Percentiles rank a stretch among this genome's conserved stretches.
phyloP scores from a whole-genome alignment of 1,140 invertebrate genomes.

The Drosophila repletoides region DNA sequence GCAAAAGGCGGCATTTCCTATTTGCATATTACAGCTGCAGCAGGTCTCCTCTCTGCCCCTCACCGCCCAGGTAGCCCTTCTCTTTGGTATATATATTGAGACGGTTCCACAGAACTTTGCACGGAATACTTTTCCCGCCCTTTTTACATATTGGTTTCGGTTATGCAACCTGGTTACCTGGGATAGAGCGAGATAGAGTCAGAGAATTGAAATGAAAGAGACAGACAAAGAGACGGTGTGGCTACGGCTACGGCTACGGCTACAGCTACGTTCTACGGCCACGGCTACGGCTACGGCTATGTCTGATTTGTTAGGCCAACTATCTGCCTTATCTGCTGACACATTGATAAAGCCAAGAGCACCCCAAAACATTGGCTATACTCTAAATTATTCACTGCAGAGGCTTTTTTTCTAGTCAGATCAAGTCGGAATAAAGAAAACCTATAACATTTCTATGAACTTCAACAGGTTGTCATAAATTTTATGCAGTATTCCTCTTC shows the following conservation, averaged over 20 bases:
- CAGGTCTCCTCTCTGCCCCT: conserved; percentile 1
- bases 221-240: not conserved
- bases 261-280: no score
- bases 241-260: conserved; percentile 1
- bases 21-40: conserved; percentile 74
- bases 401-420: not conserved
- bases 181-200: conserved; percentile 20
- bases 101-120: conserved; percentile 55
- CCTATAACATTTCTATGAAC: not conserved
- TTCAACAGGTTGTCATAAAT: not conserved
- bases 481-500: no score
- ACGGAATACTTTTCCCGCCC: conserved; percentile 60
- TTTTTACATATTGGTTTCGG: conserved; percentile 59
- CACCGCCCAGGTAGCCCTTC: not conserved
- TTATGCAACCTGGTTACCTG: conserved; percentile 64
- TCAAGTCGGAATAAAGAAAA: not conserved
- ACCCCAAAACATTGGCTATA: conserved; percentile 24
- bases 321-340: conserved; percentile 73
- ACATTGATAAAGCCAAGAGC: conserved; percentile 64
- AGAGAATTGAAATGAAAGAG: not conserved
- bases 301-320: conserved; percentile 43
- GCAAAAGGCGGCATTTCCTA: conserved; percentile 49
- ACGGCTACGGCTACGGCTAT: conserved; percentile 7
- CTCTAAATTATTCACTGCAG: not conserved
- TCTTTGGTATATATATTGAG: not conserved